Percentiles rank a stretch among this genome's conserved stretches.
Evolutionary conservation across 2,113 vertebrate species (phyloP).

Genomic region (Daubentonia madagascariensis): DNA sequence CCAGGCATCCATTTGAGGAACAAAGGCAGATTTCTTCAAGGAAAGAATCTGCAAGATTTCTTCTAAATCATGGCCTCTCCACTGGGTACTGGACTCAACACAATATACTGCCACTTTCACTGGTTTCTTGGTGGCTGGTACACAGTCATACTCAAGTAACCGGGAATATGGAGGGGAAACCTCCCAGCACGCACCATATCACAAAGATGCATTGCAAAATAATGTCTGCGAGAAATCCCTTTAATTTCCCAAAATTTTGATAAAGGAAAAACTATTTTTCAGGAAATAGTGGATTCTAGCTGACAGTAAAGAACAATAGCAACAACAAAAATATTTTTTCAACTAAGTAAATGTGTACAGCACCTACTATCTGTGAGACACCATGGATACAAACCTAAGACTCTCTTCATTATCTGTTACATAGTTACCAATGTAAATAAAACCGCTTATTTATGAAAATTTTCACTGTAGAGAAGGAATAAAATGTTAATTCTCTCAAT

Average conservation of each 20-base stretch:
- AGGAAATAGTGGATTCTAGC: not conserved
- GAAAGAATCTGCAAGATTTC: no score
- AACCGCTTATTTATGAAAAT: not conserved
- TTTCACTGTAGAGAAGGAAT: not conserved
- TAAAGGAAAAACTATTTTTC: not conserved
- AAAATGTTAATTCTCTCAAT: not conserved
- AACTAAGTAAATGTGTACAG: not conserved
- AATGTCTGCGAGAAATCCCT: not conserved
- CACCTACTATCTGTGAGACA: not conserved
- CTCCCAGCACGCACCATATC: not conserved
- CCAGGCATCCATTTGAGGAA: not conserved
- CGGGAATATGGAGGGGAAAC: not conserved
- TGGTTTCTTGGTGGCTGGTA: not conserved
- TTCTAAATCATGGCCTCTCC: not conserved
- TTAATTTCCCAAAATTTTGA: not conserved
- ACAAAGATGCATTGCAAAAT: not conserved
- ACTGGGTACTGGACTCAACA: not conserved
- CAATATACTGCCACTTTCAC: not conserved
- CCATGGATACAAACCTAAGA: not conserved
- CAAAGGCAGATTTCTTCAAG: slow-evolving; percentile 33
- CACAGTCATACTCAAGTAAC: not conserved
- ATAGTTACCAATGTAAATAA: not conserved
- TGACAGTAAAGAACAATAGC: not conserved
- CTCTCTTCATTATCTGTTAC: not conserved
- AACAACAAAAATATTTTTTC: not conserved